phyloP scores from a whole-genome alignment of 2,797 vertebrate species.

The Liparis tanakae region DNA sequence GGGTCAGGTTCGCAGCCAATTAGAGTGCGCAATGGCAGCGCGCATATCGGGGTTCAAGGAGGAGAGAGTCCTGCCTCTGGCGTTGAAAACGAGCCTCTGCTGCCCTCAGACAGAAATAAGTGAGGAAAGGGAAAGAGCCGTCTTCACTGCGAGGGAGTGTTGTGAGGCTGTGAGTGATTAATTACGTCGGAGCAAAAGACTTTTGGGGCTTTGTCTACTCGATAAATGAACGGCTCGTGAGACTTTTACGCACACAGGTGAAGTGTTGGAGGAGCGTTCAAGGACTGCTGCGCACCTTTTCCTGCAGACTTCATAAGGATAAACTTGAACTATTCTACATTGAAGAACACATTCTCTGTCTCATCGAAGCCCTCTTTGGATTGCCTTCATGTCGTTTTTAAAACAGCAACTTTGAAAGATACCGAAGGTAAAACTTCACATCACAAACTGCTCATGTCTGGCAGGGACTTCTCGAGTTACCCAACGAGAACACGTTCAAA shows the following conservation, averaged over 20 bases:
- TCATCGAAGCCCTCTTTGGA: constrained; percentile 21
- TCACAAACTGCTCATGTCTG: not conserved
- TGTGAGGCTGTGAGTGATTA: constrained; percentile 72
- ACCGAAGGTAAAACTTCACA: constrained; percentile 68
- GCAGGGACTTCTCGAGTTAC: not conserved
- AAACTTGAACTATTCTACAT: constrained; percentile 38
- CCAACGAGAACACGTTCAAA: not conserved
- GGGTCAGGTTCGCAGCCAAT: constrained; percentile 75
- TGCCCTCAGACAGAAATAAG: constrained; percentile 68
- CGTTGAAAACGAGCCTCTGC: constrained; percentile 68
- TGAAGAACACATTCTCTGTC: constrained; percentile 37
- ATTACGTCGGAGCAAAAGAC: constrained; percentile 76
- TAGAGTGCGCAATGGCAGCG: constrained; percentile 52
- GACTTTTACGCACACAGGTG: constrained; percentile 78
- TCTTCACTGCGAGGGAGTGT: constrained; percentile 61
- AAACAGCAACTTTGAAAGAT: constrained; percentile 55
- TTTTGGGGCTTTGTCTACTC: constrained; percentile 72
- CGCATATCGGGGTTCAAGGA: constrained; percentile 47
- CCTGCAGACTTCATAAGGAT: constrained; percentile 68
- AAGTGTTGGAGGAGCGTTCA: constrained; percentile 64
- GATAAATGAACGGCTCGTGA: constrained; percentile 80
- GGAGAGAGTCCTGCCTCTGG: constrained; percentile 75
- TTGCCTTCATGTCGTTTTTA: constrained; percentile 72
- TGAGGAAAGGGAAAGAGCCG: constrained; percentile 56
- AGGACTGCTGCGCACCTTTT: constrained; percentile 58